Evolutionary conservation across 2,888 invertebrate species (phyloP).

Genomic region (Meta bourneti): DNA sequence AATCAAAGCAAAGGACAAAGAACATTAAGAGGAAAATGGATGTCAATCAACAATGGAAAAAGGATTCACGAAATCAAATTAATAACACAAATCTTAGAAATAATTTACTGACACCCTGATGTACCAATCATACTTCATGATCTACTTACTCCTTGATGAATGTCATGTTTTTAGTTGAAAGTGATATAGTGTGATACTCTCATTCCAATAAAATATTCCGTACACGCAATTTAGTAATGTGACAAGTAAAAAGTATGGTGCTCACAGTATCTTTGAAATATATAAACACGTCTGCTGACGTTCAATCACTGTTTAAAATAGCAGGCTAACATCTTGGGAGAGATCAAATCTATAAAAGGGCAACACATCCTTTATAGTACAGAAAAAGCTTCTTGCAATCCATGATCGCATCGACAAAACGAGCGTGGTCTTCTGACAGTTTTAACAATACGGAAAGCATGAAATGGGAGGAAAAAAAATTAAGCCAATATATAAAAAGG

Average conservation of each 20-base stretch:
- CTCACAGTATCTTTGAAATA: conserved; percentile 6
- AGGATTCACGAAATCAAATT: background rate
- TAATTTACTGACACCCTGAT: conserved; percentile 61
- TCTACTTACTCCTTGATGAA: conserved; percentile 45
- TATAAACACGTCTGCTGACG: conserved; percentile 51
- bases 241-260: conserved; percentile 45
- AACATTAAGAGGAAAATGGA: background rate
- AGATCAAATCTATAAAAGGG: conserved; percentile 23
- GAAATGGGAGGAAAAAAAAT: background rate
- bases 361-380: conserved; percentile 10
- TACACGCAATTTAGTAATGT: conserved; percentile 47
- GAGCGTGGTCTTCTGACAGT: background rate
- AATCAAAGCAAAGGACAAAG: background rate
- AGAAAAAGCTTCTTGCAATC: background rate
- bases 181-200: conserved; percentile 37
- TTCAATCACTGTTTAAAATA: conserved; percentile 60
- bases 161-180: conserved; percentile 74
- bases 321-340: conserved; percentile 16
- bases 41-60: background rate
- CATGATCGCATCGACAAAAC: background rate
- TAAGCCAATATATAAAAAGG: background rate
- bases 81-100: conserved; percentile 5
- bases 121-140: conserved; percentile 61
- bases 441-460: background rate
- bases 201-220: conserved; percentile 60